These are phyloP conservation scores for Poeciliopsis infans DNA, from an alignment of 2,797 vertebrate genomes.

Conservation along the genomic window DNA sequence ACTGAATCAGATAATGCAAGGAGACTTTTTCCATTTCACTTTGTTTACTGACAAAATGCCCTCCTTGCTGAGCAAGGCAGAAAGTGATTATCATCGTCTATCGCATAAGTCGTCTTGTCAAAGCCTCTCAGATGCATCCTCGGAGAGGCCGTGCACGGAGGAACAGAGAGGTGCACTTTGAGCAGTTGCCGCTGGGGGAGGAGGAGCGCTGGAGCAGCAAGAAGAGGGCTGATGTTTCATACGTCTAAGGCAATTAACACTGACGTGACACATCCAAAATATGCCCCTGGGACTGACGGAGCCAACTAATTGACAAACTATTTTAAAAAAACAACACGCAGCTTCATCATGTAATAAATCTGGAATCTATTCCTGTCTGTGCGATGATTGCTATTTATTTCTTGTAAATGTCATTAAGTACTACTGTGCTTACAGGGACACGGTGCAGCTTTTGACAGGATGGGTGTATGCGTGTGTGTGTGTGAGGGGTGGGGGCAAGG, in stretches of 20 bases:
- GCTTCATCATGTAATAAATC: slow-evolving; percentile 71
- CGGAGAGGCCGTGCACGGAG: slow-evolving; percentile 59
- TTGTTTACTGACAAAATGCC: slow-evolving; percentile 65
- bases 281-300: slow-evolving; percentile 74
- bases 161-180: slow-evolving; percentile 73
- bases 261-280: slow-evolving; percentile 77
- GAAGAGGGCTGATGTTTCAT: slow-evolving; percentile 68
- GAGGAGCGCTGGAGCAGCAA: slow-evolving; percentile 43
- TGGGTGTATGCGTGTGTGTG: not conserved
- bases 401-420: slow-evolving; percentile 66
- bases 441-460: slow-evolving; percentile 66
- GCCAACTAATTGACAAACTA: slow-evolving; percentile 79
- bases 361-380: slow-evolving; percentile 63
- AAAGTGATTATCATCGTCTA: slow-evolving; percentile 53
- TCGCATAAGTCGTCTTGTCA: slow-evolving; percentile 70
- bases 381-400: slow-evolving; percentile 67
- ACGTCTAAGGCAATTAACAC: slow-evolving; percentile 78
- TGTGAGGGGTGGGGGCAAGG: not conserved
- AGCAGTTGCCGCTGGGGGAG: slow-evolving; percentile 69
- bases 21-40: slow-evolving; percentile 29
- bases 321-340: slow-evolving; percentile 57
- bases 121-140: slow-evolving; percentile 68
- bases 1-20: slow-evolving; percentile 55
- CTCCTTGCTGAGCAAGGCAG: slow-evolving; percentile 49
- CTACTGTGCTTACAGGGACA: slow-evolving; percentile 66